A percentile compares a stretch with the other conserved stretches of the same genome.
Evolutionary conservation across 2,113 vertebrate genomes (phyloP).

Genomic region (Apodemus sylvaticus): DNA sequence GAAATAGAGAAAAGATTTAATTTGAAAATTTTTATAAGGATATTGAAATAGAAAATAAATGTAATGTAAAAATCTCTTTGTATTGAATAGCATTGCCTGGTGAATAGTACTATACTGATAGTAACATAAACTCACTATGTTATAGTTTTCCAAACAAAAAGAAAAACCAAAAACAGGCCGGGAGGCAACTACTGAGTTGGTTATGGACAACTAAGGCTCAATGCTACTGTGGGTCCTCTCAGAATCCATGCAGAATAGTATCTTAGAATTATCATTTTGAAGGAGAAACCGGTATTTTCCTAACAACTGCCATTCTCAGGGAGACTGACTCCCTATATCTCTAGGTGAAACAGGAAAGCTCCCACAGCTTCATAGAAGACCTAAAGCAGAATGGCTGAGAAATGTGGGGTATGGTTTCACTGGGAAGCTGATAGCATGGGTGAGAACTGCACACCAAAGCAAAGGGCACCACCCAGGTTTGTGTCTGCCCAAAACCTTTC

Average conservation of each 20-base stretch:
- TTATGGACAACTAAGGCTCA: not conserved
- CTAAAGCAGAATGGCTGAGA: not conserved
- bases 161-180: not conserved
- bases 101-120: conserved; percentile 56
- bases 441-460: not conserved
- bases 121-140: conserved; percentile 30
- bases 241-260: not conserved
- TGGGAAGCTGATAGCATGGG: not conserved
- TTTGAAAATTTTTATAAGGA: conserved; percentile 3
- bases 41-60: not conserved
- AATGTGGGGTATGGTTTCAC: not conserved
- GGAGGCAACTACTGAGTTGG: not conserved
- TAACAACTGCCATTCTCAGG: not conserved
- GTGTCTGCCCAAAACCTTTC: no score
- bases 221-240: not conserved
- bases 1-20: conserved; percentile 53
- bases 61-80: not conserved
- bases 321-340: not conserved
- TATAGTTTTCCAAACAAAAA: not conserved
- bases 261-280: conserved; percentile 31
- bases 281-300: not conserved
- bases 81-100: conserved; percentile 20
- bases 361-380: conserved; percentile 4
- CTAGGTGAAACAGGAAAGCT: not conserved
- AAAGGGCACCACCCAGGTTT: not conserved